Base-by-base conservation (phyloP, 2,888 invertebrate genomes). In the Spatulosminthurus flaviceps region DNA sequence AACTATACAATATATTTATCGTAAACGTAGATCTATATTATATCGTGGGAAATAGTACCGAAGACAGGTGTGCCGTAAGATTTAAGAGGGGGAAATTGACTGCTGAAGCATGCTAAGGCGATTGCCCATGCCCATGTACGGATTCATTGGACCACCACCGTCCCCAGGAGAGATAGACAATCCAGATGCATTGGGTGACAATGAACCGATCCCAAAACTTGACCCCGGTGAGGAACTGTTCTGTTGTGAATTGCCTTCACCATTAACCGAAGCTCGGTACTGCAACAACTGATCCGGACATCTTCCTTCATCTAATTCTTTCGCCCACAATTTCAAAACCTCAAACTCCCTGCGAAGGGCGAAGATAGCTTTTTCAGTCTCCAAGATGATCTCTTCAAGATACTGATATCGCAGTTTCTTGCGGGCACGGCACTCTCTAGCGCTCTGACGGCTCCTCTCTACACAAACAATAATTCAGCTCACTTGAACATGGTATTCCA, bases 361-460 rank as follows among this genome's bases (percentile, higher is more conserved):
- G 84, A 96, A 89, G 22, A 98, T 96, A 13, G 97, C 95, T 86
- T 95, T 94, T 88, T 98, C 98, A 83, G 97, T 90, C 88, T 96
- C 96, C 0, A 94, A 91, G 2, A 98, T 97, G 84, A 98, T 89
- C 89, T 98, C 97, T 88, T 98, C 97, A 84, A 98, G 90, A 87
- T 98, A 98, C 88, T 98, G 97, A 88, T 98, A 98, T 76, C 98
- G 92, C 82, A 98, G 90, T 88, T 98, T 98, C 90, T 98, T 98
- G 76, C 98, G 91, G 70, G 97, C 97, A 84, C 98, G 92, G 88
- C 98, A 98, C 90, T 98, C 98, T 86, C 97, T 91, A 85, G 98
- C 98, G 89, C 97, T 97, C 90, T 98, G 97, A 85, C 98, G 91
- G 88, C 97, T 97, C 82, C 97, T 92, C 89, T 98, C 97, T 95